A percentile compares a stretch with the other conserved stretches of the same genome.
Evolutionary conservation across 2,797 vertebrate species (phyloP).

Genomic region (Tokudaia muenninki): DNA sequence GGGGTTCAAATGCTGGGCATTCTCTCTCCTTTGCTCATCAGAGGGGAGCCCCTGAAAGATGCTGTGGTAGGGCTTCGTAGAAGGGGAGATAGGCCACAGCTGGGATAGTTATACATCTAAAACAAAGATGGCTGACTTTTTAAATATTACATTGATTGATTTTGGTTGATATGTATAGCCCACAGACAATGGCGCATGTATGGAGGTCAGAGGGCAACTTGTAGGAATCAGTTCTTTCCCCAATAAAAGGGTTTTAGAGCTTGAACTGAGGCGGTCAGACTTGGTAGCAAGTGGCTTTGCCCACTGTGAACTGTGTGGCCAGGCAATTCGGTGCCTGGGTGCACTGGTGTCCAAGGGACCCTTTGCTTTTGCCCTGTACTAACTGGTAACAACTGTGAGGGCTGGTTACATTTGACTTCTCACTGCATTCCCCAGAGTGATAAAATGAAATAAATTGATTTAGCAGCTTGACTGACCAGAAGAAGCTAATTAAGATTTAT

Average conservation of each 20-base stretch:
- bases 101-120: background rate
- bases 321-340: background rate
- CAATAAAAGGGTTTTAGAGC: background rate
- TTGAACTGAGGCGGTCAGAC: background rate
- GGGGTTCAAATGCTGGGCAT: background rate
- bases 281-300: background rate
- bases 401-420: background rate
- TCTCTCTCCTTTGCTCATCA: background rate
- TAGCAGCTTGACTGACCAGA: background rate
- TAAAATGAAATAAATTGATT: conserved; percentile 49
- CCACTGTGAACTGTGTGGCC: background rate
- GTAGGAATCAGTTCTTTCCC: background rate
- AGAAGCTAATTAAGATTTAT: conserved; percentile 44
- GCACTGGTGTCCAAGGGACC: background rate
- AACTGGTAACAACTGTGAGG: background rate
- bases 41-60: background rate
- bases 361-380: background rate
- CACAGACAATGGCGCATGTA: background rate
- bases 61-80: background rate
- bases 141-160: background rate
- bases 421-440: background rate
- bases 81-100: background rate
- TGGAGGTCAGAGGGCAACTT: background rate
- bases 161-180: background rate
- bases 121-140: background rate